phyloP scores from a whole-genome alignment of 2,888 invertebrate species.

The Poecilobothrus nobilitatus region DNA sequence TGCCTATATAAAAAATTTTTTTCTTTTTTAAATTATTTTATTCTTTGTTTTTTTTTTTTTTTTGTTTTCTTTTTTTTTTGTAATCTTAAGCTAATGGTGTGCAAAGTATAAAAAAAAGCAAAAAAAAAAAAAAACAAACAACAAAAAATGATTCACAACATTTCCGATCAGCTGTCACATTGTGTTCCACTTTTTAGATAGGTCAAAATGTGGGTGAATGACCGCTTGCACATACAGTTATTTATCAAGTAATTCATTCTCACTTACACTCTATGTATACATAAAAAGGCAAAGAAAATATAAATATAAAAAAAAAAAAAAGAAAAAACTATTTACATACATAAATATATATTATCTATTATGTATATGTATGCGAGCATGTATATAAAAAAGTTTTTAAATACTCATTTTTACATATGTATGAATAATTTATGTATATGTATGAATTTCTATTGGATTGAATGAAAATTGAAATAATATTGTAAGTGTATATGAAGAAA shows the following conservation, averaged over 20 bases:
- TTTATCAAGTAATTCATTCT: slow-evolving; percentile 17
- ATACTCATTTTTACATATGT: neutral
- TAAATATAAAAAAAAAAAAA: too few species aligned
- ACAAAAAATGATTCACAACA: neutral
- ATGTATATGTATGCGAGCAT: too few species aligned
- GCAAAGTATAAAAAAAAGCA: neutral
- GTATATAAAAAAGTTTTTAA: too few species aligned
- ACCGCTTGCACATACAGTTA: slow-evolving; percentile 21
- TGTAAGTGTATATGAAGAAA: neutral
- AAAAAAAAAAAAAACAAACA: neutral
- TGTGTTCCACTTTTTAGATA: slow-evolving; percentile 22
- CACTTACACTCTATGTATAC: slow-evolving; percentile 1
- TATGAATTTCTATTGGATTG: too few species aligned
- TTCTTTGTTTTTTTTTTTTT: neutral
- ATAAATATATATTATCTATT: neutral
- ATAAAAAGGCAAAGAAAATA: too few species aligned
- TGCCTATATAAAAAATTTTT: neutral
- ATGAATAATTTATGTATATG: too few species aligned
- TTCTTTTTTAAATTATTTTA: neutral
- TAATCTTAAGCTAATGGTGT: neutral
- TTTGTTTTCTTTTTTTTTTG: neutral
- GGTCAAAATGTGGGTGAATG: slow-evolving; percentile 21
- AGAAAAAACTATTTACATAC: neutral
- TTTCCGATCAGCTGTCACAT: slow-evolving; percentile 22
- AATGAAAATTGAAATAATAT: too few species aligned